Base-by-base conservation (phyloP, 1,140 invertebrate genomes). In the Eufriesea mexicana region DNA sequence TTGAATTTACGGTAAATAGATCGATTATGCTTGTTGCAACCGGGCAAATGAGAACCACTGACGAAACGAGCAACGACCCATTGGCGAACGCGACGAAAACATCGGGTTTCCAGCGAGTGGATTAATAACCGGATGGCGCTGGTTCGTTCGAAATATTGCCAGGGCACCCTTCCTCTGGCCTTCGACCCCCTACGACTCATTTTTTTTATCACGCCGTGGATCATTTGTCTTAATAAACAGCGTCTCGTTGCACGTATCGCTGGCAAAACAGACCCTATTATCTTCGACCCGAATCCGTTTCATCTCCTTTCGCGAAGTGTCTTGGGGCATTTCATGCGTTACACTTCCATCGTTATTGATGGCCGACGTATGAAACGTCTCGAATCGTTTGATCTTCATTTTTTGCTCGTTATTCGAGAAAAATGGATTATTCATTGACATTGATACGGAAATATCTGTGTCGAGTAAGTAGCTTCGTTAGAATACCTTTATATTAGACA, bases 61-160 rank as follows among this genome's bases (percentile, higher is more conserved):
- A 42, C 8, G 45, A 68, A 42, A 72, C 86, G 86, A 84, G 77
- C 86, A 78, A 88, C 79, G 86, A 88, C 78, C 86, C 78, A 88
- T 81, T 77, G 83, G 77, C 51, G 83, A 88, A 88, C 86, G 79
- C 86, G 86, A 87, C 86, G 86, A 88, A 88, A 88, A 88, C 85
- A 88, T 88, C 86, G 86, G 83, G 86, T 87, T 88, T 88, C 86
- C 86, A 88, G 86, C 86, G 86, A 88, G 86, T 84, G 86, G 86
- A 88, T 87, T 88, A 88, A 87, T 84, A 87, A 88, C 77, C 86
- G 83, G 86, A 87, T 84, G 83, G 78, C 75, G 83, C 74, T 88
- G 79, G 77, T 84, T 83, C 78, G 83, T 78, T 88, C 86, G 67
- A 88, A 88, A 89, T 89, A 89, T 83, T 85, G 76, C 79, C 75